These are phyloP conservation scores for Lysandra bellargus DNA, from an alignment of 2,888 invertebrate genomes.

Conservation along the genomic window DNA sequence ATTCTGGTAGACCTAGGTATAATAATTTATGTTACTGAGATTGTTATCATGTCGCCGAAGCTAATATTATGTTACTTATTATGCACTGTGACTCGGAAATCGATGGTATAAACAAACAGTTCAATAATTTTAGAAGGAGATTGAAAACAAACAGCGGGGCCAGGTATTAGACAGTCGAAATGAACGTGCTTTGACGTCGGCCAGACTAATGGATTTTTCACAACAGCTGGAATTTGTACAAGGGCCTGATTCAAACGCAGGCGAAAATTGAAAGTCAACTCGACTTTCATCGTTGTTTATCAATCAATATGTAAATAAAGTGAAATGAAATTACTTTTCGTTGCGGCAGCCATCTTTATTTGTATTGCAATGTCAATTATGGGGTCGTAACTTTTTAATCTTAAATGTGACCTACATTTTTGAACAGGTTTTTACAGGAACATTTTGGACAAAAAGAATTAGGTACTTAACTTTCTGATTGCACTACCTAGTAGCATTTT, in stretches of 20 bases:
- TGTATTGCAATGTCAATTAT: conserved; percentile 18
- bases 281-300: conserved; percentile 23
- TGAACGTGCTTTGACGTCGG: conserved; percentile 22
- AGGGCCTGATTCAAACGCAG: conserved; percentile 20
- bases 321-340: conserved; percentile 26
- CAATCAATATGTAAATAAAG: conserved; percentile 20
- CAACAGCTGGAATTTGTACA: conserved; percentile 28
- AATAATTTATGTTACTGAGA: too few species aligned
- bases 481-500: neutral
- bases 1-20: too few species aligned
- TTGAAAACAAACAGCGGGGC: conserved; percentile 59
- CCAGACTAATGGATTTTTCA: conserved; percentile 32
- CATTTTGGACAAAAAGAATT: neutral
- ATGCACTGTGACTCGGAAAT: conserved; percentile 1
- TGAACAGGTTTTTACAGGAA: neutral
- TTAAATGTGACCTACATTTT: conserved; percentile 3
- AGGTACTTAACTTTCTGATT: neutral
- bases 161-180: conserved; percentile 39
- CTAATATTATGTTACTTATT: neutral
- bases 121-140: conserved; percentile 56
- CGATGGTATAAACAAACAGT: conserved; percentile 45
- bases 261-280: conserved; percentile 31
- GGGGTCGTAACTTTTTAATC: neutral
- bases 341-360: conserved; percentile 2
- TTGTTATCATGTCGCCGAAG: too few species aligned